Evolutionary conservation across 2,888 invertebrate species (phyloP), one percentile per base, ranked within the genome.

Genomic region (Thecophora atra): DNA sequence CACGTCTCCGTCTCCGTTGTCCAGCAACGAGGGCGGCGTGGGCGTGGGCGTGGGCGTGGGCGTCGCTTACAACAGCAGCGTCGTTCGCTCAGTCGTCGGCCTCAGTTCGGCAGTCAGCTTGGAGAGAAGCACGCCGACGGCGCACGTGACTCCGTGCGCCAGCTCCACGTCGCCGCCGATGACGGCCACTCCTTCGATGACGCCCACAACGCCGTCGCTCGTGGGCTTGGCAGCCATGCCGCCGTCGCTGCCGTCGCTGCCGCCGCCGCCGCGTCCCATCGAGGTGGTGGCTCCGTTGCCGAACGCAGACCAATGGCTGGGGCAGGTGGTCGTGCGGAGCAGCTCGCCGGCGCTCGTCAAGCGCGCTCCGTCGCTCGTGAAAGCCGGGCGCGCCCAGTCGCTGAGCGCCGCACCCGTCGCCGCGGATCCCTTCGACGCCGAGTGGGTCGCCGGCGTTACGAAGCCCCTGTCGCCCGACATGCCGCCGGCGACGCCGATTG

Each of bases 241-340:
- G 19, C 78, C 79, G 72, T 74, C 78, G 74, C 77, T 79, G 47
- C 73, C 76, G 19, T 78, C 76, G 78, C 75, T 73, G 78, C 76
- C 68, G 19, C 78, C 79, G 72, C 75, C 77, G 73, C 77, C 80
- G 47, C 74, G 68, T 58, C 75, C 71, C 4, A 62, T 70, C 24
- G 87, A 87, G 75, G 80, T 85, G 3, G 84, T 87, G 3, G 84
- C 87, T 64, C 85, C 88, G 73, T 88, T 93, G 83, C 94, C 94
- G 30, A 92, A 92, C 85, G 93, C 94, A 0, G 94, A 94, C 79
- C 94, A 94, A 80, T 94, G 94, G 94, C 86, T 95, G 77, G 94
- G 93, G 11, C 91, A 92, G 79, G 90, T 93, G 60, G 91, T 91
- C 7, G 91, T 91, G 17, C 89, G 89, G 76, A 89, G 89, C 75